Base-by-base conservation (phyloP, 2,888 invertebrate species). In the Acanthosepion lycidas region DNA sequence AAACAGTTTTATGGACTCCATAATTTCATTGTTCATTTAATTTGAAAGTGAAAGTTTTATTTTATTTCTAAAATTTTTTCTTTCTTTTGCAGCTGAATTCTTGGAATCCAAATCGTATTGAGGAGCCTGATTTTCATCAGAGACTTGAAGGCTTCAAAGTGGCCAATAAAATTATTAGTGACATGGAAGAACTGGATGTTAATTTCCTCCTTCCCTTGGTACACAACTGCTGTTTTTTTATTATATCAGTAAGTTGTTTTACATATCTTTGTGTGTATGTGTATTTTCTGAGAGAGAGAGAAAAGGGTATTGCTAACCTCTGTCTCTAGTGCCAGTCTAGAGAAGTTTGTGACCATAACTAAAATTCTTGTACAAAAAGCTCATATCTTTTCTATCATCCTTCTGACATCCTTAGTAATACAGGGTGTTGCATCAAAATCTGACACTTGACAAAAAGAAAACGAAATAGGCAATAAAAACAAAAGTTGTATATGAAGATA, bases 81-180 rank as follows among this genome's bases (percentile, higher is more conserved):
- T 94, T 94, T 78, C 95, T 95, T 94, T 95, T 96, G 18, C 96
- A 98, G 97, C 98, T 99, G 96, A 99, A 99, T 97, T 98, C 99
- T 0, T 99, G 98, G 98, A 98, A 99, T 97, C 98, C 98, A 93
- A 98, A 98, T 95, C 98, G 98, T 98, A 98, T 99, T n/a, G 99
- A 99, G 96, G 99, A 99, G 97, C 99, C 99, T 0, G 99, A 99
- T 97, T 99, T 98, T 96, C 98, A 98, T 95, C 98, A 98, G 96
- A 98, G 99, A 96, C 98, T 99, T 49, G 98, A 98, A 94, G 98
- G 98, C 0, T 99, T 99, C 96, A 98, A 98, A 96, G 97, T 98
- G 96, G 98, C 99, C 91, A 98, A 98, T 95, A 97, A 98, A 93
- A 97, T 98, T 94, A 96, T 98, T n/a, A 96, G 96, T 64, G 96